Percentiles rank a stretch among this genome's conserved stretches.
phyloP scores from a whole-genome alignment of 2,888 invertebrate genomes.

The Synanthedon myopaeformis region DNA sequence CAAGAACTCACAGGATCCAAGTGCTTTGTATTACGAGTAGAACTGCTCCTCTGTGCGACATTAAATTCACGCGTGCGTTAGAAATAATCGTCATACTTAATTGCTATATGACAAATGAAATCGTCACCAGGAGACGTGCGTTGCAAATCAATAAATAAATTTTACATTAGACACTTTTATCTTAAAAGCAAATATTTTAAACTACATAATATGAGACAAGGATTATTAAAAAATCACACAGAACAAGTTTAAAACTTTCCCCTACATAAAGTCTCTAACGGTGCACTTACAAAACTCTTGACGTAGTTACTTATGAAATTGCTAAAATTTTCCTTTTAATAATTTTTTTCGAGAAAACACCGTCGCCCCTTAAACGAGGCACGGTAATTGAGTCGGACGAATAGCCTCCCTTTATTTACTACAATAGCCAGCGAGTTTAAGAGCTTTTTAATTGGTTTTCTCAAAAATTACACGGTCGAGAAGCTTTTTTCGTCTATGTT shows the following conservation, averaged over 20 bases:
- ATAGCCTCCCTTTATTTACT: constrained; percentile 24
- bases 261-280: not conserved
- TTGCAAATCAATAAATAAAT: too few species aligned
- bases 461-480: not conserved
- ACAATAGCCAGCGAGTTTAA: constrained; percentile 14
- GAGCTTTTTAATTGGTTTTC: not conserved
- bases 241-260: not conserved
- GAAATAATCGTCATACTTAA: too few species aligned
- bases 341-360: constrained; percentile 14
- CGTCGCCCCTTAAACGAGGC: constrained; percentile 20
- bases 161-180: too few species aligned
- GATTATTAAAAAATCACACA: not conserved
- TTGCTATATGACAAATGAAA: too few species aligned
- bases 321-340: not conserved
- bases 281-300: not conserved
- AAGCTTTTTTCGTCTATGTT: not conserved
- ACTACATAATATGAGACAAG: too few species aligned
- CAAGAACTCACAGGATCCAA: too few species aligned
- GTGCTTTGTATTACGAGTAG: too few species aligned
- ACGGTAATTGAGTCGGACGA: constrained; percentile 28
- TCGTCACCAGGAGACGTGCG: too few species aligned
- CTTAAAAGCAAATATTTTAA: too few species aligned
- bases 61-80: too few species aligned
- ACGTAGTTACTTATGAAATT: not conserved
- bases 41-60: too few species aligned